Evolutionary conservation across 64 coral and sea anemone species (phyloP), one percentile per base, ranked within the genome.

Genomic region (Orbicella faveolata): DNA sequence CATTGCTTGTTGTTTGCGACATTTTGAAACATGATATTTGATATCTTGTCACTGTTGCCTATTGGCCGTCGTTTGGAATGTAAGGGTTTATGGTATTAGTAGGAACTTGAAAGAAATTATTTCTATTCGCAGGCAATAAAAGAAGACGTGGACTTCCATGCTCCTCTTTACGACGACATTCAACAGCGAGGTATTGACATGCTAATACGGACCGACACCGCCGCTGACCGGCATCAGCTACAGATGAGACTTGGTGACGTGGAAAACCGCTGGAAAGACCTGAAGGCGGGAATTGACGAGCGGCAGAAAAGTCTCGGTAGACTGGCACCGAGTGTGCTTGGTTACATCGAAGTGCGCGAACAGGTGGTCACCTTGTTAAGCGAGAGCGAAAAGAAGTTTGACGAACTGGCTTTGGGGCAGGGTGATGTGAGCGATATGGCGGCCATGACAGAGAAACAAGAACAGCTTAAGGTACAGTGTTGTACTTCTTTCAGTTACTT

Each of bases 291-390:
- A 23, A 91, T 90, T 77, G 84, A 73, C 54, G 92, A 97, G 57
- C 92, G 92, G 39, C 69, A 92, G 23, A 97, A 94, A 76, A 79
- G 90, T 54, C 87, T 97, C 18, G 95, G 93, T 30, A 89, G 79
- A 77, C 92, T 97, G 52, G 69, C 91, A 48, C 95, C 95, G 12
- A 83, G 90, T 63, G 95, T 97, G 75, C 39, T 93, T 59, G 83
- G 79, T 36, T 97, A 97, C 90, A 83, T 97, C 14, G 88, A 97
- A 88, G 65, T 86, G 25, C 91, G 92, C 21, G 76, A 89, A 6
- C 66, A 94, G 61, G 87, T 96, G 54, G 84, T 90, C 48, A 69
- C 83, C 19, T 96, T 92, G 95, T 36, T 96, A 79, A 88, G n/a
- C 15, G 78, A 84, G 20, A 92, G 83, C 48, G 95, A 96, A 83